Evolutionary conservation across 2,888 invertebrate species (phyloP).

Genomic region (Stratiomys singularior): DNA sequence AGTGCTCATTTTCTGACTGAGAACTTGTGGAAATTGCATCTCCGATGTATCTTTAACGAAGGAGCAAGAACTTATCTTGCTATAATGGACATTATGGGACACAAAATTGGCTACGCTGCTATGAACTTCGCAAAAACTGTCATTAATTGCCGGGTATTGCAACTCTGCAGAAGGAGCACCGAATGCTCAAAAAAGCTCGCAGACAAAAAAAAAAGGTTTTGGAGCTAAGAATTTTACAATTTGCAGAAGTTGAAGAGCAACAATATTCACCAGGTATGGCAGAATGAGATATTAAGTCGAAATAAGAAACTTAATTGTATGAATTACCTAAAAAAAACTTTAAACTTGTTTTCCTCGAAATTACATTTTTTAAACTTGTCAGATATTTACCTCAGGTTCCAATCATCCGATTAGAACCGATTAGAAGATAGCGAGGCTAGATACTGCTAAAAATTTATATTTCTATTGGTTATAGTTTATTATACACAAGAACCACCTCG

Average conservation of each 20-base stretch:
- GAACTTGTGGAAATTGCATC: too few relatives aligned
- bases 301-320: slow-evolving; percentile 4
- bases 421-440: too few relatives aligned
- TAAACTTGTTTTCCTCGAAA: slow-evolving; percentile 9
- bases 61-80: too few relatives aligned
- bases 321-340: slow-evolving; percentile 8
- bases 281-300: slow-evolving; percentile 7
- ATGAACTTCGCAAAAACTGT: slow-evolving; percentile 17
- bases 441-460: too few relatives aligned
- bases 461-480: too few relatives aligned
- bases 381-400: not conserved
- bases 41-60: not conserved
- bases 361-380: too few relatives aligned
- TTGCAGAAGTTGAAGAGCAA: slow-evolving; percentile 5
- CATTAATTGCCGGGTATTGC: slow-evolving; percentile 1
- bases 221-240: not conserved
- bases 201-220: not conserved
- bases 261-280: slow-evolving; percentile 13
- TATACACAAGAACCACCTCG: too few relatives aligned
- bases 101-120: slow-evolving; percentile 9
- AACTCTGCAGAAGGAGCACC: slow-evolving; percentile 6
- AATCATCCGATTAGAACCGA: slow-evolving; percentile 8
- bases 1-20: too few relatives aligned
- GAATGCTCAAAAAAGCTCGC: not conserved
- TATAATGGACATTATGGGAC: not conserved